These are phyloP conservation scores for Gymnorhina tibicen DNA, from an alignment of 2,113 vertebrate genomes.

Conservation along the genomic window DNA sequence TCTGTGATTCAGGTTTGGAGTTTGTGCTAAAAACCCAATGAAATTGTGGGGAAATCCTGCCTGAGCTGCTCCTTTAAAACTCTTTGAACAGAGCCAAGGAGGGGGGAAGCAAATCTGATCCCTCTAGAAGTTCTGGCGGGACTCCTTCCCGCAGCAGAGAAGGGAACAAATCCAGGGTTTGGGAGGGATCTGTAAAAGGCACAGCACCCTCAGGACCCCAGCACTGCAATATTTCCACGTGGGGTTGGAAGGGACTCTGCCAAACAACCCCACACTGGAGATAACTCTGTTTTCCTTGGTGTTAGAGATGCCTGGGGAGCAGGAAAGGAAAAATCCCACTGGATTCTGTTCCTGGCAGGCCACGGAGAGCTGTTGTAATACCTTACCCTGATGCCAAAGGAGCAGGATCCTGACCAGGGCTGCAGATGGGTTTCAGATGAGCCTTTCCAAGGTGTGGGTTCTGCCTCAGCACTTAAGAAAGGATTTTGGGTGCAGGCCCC, in stretches of 20 bases:
- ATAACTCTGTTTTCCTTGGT: not conserved
- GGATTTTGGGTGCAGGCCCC: not conserved
- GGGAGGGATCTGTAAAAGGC: not conserved
- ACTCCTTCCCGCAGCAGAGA: not conserved
- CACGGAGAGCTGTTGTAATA: not conserved
- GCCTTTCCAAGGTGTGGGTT: not conserved
- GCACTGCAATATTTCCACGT: accelerated
- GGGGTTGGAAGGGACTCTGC: not conserved
- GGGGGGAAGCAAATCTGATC: not conserved
- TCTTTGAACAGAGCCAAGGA: not conserved
- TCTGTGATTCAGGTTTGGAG: not conserved
- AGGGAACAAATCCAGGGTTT: not conserved
- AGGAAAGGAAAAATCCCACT: not conserved
- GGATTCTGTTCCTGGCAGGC: not conserved
- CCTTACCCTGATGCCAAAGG: accelerated
- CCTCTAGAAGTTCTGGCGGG: not conserved
- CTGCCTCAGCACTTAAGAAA: not conserved
- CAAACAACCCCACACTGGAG: not conserved
- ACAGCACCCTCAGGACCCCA: not conserved
- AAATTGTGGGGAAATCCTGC: not conserved
- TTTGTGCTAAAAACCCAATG: not conserved
- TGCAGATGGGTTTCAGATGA: not conserved
- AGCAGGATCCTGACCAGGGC: not conserved
- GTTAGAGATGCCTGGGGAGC: not conserved
- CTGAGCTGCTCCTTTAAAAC: not conserved